Conservation (phyloP, 2,113 vertebrate species). For the Takifugu flavidus region DNA sequence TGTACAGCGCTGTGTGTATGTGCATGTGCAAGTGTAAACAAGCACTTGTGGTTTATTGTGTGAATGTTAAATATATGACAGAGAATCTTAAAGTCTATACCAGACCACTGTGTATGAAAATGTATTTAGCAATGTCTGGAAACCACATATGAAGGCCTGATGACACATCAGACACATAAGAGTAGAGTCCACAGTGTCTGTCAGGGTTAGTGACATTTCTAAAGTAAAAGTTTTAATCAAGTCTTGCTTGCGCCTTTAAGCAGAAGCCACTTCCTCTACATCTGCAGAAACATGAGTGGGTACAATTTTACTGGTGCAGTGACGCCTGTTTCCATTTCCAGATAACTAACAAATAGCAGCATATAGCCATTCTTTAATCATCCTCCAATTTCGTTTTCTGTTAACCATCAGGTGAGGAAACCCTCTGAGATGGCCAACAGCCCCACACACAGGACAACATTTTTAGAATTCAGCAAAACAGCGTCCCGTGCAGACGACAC, state of each 20-base stretch:
- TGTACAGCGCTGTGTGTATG: not conserved
- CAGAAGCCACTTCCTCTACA: slow-evolving; percentile 7
- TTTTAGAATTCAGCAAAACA: too few relatives aligned
- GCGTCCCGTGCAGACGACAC: too few relatives aligned
- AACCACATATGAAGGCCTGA: slow-evolving; percentile 16
- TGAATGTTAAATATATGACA: not conserved
- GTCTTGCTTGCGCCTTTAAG: not conserved
- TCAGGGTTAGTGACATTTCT: slow-evolving; percentile 43
- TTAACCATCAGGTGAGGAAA: too few relatives aligned
- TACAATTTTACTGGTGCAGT: not conserved
- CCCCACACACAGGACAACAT: too few relatives aligned
- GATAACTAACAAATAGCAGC: too few relatives aligned
- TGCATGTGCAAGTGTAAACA: not conserved
- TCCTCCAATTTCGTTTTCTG: too few relatives aligned
- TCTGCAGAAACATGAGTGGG: not conserved
- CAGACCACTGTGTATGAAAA: too few relatives aligned
- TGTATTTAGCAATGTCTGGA: slow-evolving; percentile 11
- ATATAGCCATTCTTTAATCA: not conserved
- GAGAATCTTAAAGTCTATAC: too few relatives aligned
- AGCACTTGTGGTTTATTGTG: not conserved
- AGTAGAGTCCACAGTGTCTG: slow-evolving; percentile 21
- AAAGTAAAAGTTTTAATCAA: not conserved
- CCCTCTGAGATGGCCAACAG: too few relatives aligned
- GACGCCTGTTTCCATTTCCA: not conserved
- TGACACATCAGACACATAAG: slow-evolving; percentile 5